phyloP scores from a whole-genome alignment of 2,113 vertebrate genomes.

The Tragulus kanchil region DNA sequence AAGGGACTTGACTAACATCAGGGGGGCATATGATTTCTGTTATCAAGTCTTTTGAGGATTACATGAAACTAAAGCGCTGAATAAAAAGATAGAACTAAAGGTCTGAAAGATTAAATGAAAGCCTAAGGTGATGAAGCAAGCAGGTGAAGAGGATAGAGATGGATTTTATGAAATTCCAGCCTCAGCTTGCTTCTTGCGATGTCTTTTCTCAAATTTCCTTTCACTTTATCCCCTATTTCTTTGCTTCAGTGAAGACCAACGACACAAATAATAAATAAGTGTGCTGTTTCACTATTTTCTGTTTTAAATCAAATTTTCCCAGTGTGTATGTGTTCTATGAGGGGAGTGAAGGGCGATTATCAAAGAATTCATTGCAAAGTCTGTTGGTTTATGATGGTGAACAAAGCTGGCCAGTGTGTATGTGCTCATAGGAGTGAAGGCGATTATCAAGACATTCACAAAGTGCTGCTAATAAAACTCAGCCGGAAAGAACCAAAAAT shows the following conservation, averaged over 20 bases:
- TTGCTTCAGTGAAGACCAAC: conserved; percentile 49
- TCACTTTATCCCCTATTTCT: not conserved
- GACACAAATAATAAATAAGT: not conserved
- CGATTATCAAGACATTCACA: too few species aligned
- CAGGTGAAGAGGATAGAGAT: not conserved
- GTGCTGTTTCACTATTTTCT: not conserved
- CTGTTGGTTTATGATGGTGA: conserved; percentile 37
- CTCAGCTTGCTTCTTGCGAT: not conserved
- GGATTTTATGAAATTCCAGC: conserved; percentile 41
- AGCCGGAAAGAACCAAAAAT: not conserved
- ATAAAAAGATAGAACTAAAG: not conserved
- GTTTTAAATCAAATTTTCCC: not conserved
- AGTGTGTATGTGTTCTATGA: not conserved
- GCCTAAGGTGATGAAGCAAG: too few species aligned
- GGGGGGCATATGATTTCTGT: not conserved
- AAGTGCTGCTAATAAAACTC: not conserved
- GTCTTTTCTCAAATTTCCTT: conserved; percentile 53
- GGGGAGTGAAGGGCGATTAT: not conserved
- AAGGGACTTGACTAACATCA: not conserved
- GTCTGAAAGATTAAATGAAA: conserved; percentile 27
- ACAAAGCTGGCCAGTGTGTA: too few species aligned
- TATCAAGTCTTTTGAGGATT: not conserved
- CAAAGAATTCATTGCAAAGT: not conserved
- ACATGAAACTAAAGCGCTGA: not conserved
- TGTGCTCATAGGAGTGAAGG: too few species aligned